These are phyloP conservation scores for Drosophila yakuba DNA, from an alignment of 1,140 invertebrate genomes.

Conservation along the genomic window DNA sequence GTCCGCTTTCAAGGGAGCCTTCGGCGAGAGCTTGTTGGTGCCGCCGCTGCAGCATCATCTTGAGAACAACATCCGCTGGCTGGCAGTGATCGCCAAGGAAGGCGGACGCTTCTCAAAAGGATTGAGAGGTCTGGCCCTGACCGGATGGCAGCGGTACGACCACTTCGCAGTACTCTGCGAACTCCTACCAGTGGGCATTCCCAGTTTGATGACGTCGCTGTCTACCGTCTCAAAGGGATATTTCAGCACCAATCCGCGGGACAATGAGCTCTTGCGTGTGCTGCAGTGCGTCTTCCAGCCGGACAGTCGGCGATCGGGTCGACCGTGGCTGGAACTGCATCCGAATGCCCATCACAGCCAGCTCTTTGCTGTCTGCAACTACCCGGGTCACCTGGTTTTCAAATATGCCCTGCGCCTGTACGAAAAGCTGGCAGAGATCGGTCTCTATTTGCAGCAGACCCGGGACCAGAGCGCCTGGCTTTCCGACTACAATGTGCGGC, in stretches of 20 bases:
- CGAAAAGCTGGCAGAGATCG: conserved; percentile 86
- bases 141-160: conserved; percentile 93
- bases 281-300: conserved; percentile 86
- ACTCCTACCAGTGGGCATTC: conserved; percentile 93
- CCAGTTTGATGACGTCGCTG: conserved; percentile 89
- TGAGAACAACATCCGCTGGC: conserved; percentile 90
- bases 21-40: conserved; percentile 91
- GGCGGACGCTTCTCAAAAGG: conserved; percentile 85
- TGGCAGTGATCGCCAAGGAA: conserved; percentile 88
- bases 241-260: conserved; percentile 86
- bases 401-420: conserved; percentile 86
- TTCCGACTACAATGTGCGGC: conserved; percentile 92
- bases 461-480: conserved; percentile 88
- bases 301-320: conserved; percentile 78
- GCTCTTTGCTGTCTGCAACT: conserved; percentile 79
- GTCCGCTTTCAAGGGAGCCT: conserved; percentile 88
- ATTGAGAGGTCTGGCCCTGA: conserved; percentile 89
- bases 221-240: conserved; percentile 87
- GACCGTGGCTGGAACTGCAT: conserved; percentile 78
- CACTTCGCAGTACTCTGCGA: conserved; percentile 97
- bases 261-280: conserved; percentile 86
- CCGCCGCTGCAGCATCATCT: conserved; percentile 89
- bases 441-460: conserved; percentile 83
- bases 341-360: conserved; percentile 73
- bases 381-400: conserved; percentile 87